These are phyloP conservation scores for Borostomias antarcticus DNA, from an alignment of 2,797 vertebrate genomes.

Conservation along the genomic window DNA sequence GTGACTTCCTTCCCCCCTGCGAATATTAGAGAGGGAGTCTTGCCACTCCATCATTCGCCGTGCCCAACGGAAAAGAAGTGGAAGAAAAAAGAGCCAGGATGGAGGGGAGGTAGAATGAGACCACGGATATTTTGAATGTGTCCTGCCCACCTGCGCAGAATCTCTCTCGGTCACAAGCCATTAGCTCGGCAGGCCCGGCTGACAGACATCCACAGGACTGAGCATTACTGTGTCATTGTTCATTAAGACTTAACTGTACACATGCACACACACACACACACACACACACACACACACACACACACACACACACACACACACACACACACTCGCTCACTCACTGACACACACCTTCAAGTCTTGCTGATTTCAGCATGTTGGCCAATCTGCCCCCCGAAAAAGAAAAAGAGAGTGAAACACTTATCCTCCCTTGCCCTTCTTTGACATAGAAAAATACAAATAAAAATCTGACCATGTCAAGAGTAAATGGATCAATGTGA, in stretches of 20 bases:
- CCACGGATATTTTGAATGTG: constrained; percentile 57
- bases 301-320: background rate
- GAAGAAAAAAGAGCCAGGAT: constrained; percentile 20
- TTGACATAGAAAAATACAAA: constrained; percentile 36
- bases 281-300: background rate
- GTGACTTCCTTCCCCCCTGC: constrained; percentile 69
- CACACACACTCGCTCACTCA: background rate
- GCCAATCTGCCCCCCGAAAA: constrained; percentile 39
- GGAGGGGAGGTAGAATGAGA: constrained; percentile 25
- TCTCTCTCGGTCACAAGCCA: constrained; percentile 68
- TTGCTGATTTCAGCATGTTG: constrained; percentile 50
- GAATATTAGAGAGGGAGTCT: constrained; percentile 68
- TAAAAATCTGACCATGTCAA: constrained; percentile 45
- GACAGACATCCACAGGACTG: constrained; percentile 59
- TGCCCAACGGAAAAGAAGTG: constrained; percentile 42
- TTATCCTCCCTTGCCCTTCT: constrained; percentile 14
- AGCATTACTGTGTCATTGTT: constrained; percentile 63
- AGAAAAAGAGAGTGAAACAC: constrained; percentile 24
- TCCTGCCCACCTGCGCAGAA: constrained; percentile 52
- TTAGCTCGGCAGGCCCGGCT: constrained; percentile 61
- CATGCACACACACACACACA: background rate
- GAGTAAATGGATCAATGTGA: constrained; percentile 82
- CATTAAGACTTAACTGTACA: constrained; percentile 60
- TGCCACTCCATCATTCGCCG: constrained; percentile 60
- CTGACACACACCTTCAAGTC: background rate